These are phyloP conservation scores for Pyrgilauda ruficollis DNA, from an alignment of 2,113 vertebrate genomes.

Conservation along the genomic window DNA sequence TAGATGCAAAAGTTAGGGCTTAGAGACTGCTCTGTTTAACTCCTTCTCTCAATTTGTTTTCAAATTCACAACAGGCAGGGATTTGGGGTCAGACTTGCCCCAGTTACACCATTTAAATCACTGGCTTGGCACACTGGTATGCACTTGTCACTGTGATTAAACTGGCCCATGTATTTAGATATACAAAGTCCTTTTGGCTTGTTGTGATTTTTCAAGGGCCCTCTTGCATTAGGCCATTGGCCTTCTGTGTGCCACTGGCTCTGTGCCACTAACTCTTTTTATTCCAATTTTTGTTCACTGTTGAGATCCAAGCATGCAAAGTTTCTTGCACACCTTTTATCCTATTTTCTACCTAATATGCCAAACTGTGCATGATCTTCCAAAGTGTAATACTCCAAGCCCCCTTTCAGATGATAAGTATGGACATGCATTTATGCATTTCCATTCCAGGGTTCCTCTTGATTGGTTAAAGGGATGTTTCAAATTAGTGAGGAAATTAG, in stretches of 20 bases:
- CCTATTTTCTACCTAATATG: neutral
- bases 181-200: neutral
- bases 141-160: neutral
- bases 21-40: neutral
- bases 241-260: neutral
- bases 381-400: neutral
- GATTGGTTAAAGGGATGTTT: neutral
- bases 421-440: neutral
- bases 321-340: neutral
- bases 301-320: neutral
- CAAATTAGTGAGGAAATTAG: conserved; percentile 29
- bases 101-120: neutral
- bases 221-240: neutral
- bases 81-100: neutral
- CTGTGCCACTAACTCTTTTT: neutral
- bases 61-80: neutral
- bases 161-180: neutral
- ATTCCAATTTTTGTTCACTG: neutral
- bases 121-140: neutral
- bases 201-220: neutral
- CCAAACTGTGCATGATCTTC: neutral
- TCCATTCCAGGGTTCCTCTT: neutral
- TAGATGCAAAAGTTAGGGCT: neutral
- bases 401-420: neutral
- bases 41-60: neutral